Evolutionary conservation across 2,888 invertebrate genomes (phyloP), one percentile per base, ranked within the genome.

Genomic region (Antitype chi): DNA sequence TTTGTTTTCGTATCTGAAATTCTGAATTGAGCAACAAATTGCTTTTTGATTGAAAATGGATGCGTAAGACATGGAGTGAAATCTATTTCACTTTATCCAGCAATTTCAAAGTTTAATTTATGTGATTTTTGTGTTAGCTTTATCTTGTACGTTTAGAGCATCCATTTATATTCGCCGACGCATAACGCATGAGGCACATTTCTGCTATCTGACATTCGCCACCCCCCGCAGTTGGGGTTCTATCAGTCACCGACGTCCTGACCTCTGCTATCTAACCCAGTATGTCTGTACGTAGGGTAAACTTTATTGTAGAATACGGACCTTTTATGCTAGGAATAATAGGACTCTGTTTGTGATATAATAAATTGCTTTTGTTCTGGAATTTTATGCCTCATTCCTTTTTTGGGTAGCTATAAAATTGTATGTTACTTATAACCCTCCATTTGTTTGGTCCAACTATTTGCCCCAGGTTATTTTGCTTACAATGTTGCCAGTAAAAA

Each of bases 221-320:
- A 78, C 73, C 75, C 70, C 82, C 85, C 81, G 64, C 66, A 52
- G 78, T 87, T 72, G 38, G 49, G 52, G 68, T 77, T 82, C 87
- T 92, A 92, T 92, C 91, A 88, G 91, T 87, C 87, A 89, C 85
- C 85, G 89, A 85, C 89, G 81, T 71, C 79, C 74, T 86, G 89
- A 90, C 92, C 91, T 88, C 81, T 84, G 84, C 85, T 90, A 91
- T 92, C 91, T 86, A 70, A 74, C 84, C 70, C 86, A 75, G 62
- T 71, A 68, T 60, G 62, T 72, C 55, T 73, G 77, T 80, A 84
- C 87, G 70, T 77, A 87, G 87, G 74, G 73, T 87, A 72, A 64
- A 66, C 55, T 81, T 78, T 81, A 78, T 71, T 74, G 74, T 71
- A 62, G 57, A 74, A 74, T 87, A 78, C 70, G 59, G 70, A 78